Evolutionary conservation across 30 jellyfish, hydroid and myxozoan genomes (phyloP).

Genomic region (Hydractinia symbiolongicarpus): DNA sequence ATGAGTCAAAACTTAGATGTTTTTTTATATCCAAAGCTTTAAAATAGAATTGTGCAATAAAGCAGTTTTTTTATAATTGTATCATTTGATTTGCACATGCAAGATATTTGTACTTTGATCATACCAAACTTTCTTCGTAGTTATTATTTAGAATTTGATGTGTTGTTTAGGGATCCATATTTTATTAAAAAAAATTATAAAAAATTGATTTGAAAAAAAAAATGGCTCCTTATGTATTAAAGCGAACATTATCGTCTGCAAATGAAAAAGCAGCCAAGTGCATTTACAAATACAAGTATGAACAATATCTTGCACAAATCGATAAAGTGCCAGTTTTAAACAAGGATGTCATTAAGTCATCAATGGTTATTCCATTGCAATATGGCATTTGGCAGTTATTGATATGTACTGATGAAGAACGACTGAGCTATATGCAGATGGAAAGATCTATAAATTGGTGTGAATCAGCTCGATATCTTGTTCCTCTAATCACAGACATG

Average conservation of each 20-base stretch:
- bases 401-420: slow-evolving; percentile 13
- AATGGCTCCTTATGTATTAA: not conserved
- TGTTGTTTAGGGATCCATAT: no score
- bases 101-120: no score
- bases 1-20: no score
- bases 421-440: slow-evolving; percentile 28
- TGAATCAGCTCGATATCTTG: slow-evolving; percentile 37
- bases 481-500: slow-evolving; percentile 47
- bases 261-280: slow-evolving; percentile 39
- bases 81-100: no score
- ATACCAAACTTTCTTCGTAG: no score
- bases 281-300: slow-evolving; percentile 40
- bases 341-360: slow-evolving; percentile 63
- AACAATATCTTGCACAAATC: slow-evolving; percentile 39
- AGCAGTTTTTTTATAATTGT: no score
- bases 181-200: no score
- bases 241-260: slow-evolving; percentile 56
- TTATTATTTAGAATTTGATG: no score
- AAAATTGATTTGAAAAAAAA: no score
- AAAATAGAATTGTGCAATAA: no score
- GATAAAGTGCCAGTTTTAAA: slow-evolving; percentile 3
- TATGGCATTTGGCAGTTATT: not conserved
- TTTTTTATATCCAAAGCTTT: no score
- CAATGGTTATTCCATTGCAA: slow-evolving; percentile 62
- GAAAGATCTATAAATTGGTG: slow-evolving; percentile 61